These are phyloP conservation scores for Atta cephalotes DNA, from an alignment of 1,140 invertebrate species.

Conservation along the genomic window DNA sequence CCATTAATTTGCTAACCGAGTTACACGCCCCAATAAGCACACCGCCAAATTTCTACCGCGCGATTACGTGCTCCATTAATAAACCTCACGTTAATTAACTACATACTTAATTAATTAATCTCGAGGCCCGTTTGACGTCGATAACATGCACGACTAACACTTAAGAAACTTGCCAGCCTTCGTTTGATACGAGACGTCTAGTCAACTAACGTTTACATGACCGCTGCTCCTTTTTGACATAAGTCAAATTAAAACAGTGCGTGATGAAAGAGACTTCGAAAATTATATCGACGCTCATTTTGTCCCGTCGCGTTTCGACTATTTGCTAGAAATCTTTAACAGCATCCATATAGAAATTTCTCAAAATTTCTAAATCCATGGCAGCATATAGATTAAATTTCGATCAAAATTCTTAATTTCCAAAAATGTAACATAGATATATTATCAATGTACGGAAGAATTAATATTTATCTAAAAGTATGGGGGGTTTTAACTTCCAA, in stretches of 20 bases:
- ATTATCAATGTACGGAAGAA: not conserved
- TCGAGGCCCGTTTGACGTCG: slow-evolving; percentile 51
- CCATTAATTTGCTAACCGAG: slow-evolving; percentile 56
- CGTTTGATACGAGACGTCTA: not conserved
- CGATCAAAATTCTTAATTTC: not conserved
- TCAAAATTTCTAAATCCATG: not conserved
- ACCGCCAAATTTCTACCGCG: slow-evolving; percentile 42
- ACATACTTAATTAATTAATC: slow-evolving; percentile 61
- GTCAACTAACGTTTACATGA: not conserved
- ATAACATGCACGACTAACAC: slow-evolving; percentile 46
- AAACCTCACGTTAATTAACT: slow-evolving; percentile 56
- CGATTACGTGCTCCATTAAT: slow-evolving; percentile 58
- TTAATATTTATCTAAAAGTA: not conserved
- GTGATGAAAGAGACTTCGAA: too few relatives aligned
- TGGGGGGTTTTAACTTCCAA: too few relatives aligned
- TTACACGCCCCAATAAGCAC: slow-evolving; percentile 47
- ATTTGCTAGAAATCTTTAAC: slow-evolving; percentile 2
- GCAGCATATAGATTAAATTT: not conserved
- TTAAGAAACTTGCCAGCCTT: slow-evolving; percentile 50
- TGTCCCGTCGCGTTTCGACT: too few relatives aligned
- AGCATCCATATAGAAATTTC: not conserved
- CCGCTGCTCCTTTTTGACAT: not conserved
- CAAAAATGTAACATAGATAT: not conserved
- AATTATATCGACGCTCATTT: not conserved
- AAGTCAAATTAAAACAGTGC: not conserved